Percentiles rank a stretch among this genome's conserved stretches.
Evolutionary conservation across 2,113 vertebrate species (phyloP).

Genomic region (Galeopterus variegatus): DNA sequence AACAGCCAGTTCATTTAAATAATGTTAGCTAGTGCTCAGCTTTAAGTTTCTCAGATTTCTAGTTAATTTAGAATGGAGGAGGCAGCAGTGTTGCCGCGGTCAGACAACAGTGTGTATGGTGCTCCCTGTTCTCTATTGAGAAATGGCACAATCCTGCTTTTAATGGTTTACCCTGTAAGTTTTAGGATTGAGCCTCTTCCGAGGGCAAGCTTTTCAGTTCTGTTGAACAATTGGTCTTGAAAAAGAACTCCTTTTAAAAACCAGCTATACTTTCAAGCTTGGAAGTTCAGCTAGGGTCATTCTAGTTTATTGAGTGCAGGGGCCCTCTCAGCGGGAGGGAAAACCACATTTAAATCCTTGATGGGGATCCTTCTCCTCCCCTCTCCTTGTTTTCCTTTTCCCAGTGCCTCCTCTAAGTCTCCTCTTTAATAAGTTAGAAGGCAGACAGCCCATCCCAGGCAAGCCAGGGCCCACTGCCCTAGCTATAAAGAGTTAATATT

Average conservation of each 20-base stretch:
- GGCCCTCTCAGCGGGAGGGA: constrained; percentile 48
- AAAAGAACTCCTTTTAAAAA: constrained; percentile 70
- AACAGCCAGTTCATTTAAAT: constrained; percentile 86
- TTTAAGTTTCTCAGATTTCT: constrained; percentile 75
- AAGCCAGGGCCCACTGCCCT: not conserved
- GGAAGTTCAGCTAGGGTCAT: constrained; percentile 76
- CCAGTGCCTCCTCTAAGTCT: not conserved
- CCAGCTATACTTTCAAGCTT: constrained; percentile 56
- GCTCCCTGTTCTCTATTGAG: not conserved
- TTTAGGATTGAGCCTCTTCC: constrained; percentile 64
- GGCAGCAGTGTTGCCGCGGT: not conserved
- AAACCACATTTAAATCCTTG: constrained; percentile 59
- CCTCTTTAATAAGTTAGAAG: constrained; percentile 55
- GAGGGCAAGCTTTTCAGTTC: constrained; percentile 64
- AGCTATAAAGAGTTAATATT: not conserved
- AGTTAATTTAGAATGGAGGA: constrained; percentile 52
- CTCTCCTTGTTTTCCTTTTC: constrained; percentile 60
- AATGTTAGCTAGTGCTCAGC: constrained; percentile 68
- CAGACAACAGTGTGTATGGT: not conserved
- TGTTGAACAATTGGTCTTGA: constrained; percentile 67
- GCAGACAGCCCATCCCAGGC: not conserved
- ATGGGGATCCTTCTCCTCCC: not conserved
- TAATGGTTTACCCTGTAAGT: constrained; percentile 54
- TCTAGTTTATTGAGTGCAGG: constrained; percentile 73
- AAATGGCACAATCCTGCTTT: constrained; percentile 44